Evolutionary conservation across 2,797 vertebrate species (phyloP), one percentile per base, ranked within the genome.

Genomic region (Miichthys miiuy): DNA sequence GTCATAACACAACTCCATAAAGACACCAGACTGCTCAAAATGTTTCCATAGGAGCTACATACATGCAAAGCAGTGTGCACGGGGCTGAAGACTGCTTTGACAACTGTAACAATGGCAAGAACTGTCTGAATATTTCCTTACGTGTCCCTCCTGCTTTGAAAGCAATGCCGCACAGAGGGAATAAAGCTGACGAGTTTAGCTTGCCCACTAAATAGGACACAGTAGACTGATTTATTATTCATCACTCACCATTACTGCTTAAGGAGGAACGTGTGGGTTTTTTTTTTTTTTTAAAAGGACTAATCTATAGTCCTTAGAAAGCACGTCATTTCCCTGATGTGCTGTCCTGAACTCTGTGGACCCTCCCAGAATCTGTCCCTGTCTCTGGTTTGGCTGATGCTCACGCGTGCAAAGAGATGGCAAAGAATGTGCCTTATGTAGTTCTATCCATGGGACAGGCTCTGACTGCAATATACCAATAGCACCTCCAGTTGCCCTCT

Each of bases 401-500:
- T 86, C 68, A 46, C 50, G 63, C 48, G 66, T 86, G 86, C 83
- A 89, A 89, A 83, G 18, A 86, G 66, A 82, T 67, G 87, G 75
- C 78, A 83, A 85, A 84, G 56, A 83, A 83, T 85, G 80, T 84
- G 80, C 70, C 79, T 76, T 73, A 68, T 75, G 82, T 71, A 87
- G 86, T 86, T 87, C 61, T 38, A 64, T 91, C 89, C 81, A 75
- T 71, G 68, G 85, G 88, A 83, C 83, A 80, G 80, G 81, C 79
- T 76, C 72, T 66, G 82, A 92, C 88, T 90, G 86, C 81, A 84
- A 81, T 80, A 81, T 50, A 81, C 72, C 72, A 72, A 75, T 30
- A 81, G 87, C 83, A 83, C 79, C 81, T 82, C 78, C 86, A 81
- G 86, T 81, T 81, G 74, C 84, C 84, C 85, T 89, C 78, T 82